Evolutionary conservation across 2,888 invertebrate species (phyloP), one percentile per base, ranked within the genome.

Genomic region (Caenorhabditis sulstoni): DNA sequence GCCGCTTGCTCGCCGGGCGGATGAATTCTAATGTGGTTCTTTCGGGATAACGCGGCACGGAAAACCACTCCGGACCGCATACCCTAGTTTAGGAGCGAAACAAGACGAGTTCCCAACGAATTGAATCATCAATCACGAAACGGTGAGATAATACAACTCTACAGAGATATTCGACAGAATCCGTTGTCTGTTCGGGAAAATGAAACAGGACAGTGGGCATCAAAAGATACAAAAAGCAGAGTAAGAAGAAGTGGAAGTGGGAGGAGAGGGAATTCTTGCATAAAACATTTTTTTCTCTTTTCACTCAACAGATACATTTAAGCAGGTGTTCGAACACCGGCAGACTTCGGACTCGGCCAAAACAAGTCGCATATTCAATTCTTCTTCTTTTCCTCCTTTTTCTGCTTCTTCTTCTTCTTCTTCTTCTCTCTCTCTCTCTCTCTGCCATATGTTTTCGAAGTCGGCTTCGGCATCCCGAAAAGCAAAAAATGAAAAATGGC

Each of bases 401-500:
- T 29, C 29, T 22, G n/a, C n/a, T 29, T 29, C 29, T 29, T 29
- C 29, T 29, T 29, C 29, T 3, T 29, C 29, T 29, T 29, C 29
- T 22, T 29, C 45, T 14, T 18, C 7, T 41, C 12, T 11, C 41
- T 14, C 41, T n/a, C n/a, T n/a, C 41, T 41, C 41, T 9, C 61
- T 55, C 53, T 29, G 41, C 8, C n/a, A 62, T 49, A 71, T 71
- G 62, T 64, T 58, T 73, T 73, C 20, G 29, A 37, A 47, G 44
- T 55, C 16, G 20, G 45, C 44, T 22, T 58, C 73, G 73, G 73
- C 57, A 57, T 64, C 55, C 39, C 49, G 47, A 73, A 71, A 73
- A 50, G 73, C 64, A 37, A 49, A 68, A 57, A 64, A 62, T 73
- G 73, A 73, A 64, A 73, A 64, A 73, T 73, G 64, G 49, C 39